Evolutionary conservation across 1,140 invertebrate species (phyloP).

Genomic region (Potamilus streckersoni): DNA sequence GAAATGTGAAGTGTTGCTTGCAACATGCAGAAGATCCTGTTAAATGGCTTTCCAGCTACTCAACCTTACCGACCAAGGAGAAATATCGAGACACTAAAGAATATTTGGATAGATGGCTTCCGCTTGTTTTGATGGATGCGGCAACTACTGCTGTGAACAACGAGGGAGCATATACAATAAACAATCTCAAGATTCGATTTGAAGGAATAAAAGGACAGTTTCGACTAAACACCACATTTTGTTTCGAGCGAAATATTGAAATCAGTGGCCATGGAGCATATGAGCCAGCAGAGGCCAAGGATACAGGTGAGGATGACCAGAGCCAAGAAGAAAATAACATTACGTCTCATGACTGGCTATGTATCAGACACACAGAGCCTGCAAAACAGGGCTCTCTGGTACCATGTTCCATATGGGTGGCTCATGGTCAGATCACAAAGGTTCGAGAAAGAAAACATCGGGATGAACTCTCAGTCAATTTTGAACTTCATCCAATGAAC

Average conservation of each 20-base stretch:
- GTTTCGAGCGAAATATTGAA: slow-evolving; percentile 29
- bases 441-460: background rate
- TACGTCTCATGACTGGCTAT: slow-evolving; percentile 18
- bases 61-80: slow-evolving; percentile 7
- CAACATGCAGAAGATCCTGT: slow-evolving; percentile 41
- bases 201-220: slow-evolving; percentile 22
- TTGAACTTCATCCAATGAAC: background rate
- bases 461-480: background rate
- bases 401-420: background rate
- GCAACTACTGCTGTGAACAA: slow-evolving; percentile 23
- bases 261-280: slow-evolving; percentile 11
- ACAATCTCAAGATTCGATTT: slow-evolving; percentile 17
- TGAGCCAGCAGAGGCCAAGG: slow-evolving; percentile 4
- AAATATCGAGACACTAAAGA: slow-evolving; percentile 15
- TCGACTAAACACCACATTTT: slow-evolving; percentile 11
- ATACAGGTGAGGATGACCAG: background rate
- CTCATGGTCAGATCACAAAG: slow-evolving; percentile 4
- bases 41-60: slow-evolving; percentile 14
- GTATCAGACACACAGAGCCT: background rate
- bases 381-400: background rate
- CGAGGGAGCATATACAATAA: slow-evolving; percentile 27
- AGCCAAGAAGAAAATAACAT: background rate
- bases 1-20: slow-evolving; percentile 42
- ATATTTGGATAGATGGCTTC: slow-evolving; percentile 36
- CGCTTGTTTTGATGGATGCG: slow-evolving; percentile 45